Evolutionary conservation across 2,113 vertebrate species (phyloP).

Genomic region (Enhydra lutris): DNA sequence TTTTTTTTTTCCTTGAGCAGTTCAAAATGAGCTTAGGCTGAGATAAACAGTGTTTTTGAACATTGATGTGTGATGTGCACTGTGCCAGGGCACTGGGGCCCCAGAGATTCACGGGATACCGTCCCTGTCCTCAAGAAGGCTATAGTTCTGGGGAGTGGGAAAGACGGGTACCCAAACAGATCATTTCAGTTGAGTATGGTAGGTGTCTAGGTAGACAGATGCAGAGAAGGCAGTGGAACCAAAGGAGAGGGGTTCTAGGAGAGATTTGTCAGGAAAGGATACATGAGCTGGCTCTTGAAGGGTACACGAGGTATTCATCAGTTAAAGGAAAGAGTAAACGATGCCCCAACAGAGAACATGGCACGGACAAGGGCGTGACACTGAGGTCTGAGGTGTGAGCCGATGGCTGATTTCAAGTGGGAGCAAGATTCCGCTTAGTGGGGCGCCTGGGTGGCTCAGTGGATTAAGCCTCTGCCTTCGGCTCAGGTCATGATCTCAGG

Average conservation of each 20-base stretch:
- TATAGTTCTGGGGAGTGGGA: neutral
- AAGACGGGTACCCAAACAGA: neutral
- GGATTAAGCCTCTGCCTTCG: too few species aligned
- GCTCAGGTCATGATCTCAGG: too few species aligned
- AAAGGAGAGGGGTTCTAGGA: neutral
- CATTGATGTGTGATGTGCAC: neutral
- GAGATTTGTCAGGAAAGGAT: neutral
- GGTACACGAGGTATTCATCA: neutral
- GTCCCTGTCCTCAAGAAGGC: neutral
- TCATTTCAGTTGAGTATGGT: neutral
- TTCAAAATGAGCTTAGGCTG: constrained; percentile 9
- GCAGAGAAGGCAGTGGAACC: neutral
- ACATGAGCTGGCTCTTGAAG: neutral
- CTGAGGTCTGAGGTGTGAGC: neutral
- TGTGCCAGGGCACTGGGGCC: neutral
- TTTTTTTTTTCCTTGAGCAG: neutral
- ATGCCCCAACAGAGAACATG: neutral
- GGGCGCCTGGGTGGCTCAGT: too few species aligned
- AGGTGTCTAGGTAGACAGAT: neutral
- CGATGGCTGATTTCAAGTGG: too few species aligned
- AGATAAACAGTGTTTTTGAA: neutral
- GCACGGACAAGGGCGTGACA: neutral
- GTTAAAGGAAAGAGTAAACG: neutral
- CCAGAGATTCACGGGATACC: neutral
- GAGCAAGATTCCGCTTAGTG: neutral